Evolutionary conservation across 2,113 vertebrate species (phyloP), one percentile per base, ranked within the genome.

Genomic region (Dendropsophus ebraccatus): DNA sequence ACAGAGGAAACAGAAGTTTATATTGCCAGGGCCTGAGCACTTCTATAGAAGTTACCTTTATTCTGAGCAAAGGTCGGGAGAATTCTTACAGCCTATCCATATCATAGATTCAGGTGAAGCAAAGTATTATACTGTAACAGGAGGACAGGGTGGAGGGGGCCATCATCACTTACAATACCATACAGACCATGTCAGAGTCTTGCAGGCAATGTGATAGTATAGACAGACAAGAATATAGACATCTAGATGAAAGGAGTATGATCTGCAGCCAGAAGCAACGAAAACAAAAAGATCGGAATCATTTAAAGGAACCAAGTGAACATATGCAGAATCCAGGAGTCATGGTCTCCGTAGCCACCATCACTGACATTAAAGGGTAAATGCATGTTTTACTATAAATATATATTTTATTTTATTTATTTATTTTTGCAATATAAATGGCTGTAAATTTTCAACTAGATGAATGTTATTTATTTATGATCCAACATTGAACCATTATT

Each of bases 341-440:
- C 49, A 67, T 80, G 62, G 41, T 32, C 28, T 79, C 60, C 16
- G 65, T 72, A 54, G 75, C 30, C 30, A 86, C 76, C 47, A 70
- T 80, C 60, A 86, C 84, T 3, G 50, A 86, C 35, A 80, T 86
- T 21, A 86, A 80, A 58, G 62, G 84, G 84, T 86, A 80, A 41
- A 86, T 23, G 52, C 6, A 37, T n/a, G 8, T 58, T 41, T 79
- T 30, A 9, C 19, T n/a, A n/a, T n/a, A n/a, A 17, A 23, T 41
- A 41, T 41, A n/a, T 58, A 25, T 78, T 37, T 1, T 1, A 17
- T n/a, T 58, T 58, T n/a, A 2, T 9, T 37, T 58, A n/a, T 58
- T 1, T n/a, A 0, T 37, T n/a, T 35, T 4, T n/a, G n/a, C n/a
- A n/a, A n/a, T n/a, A n/a, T n/a, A n/a, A n/a, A n/a, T n/a, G n/a